These are phyloP conservation scores for Scartelaos histophorus DNA, from an alignment of 2,113 vertebrate species.

Conservation along the genomic window DNA sequence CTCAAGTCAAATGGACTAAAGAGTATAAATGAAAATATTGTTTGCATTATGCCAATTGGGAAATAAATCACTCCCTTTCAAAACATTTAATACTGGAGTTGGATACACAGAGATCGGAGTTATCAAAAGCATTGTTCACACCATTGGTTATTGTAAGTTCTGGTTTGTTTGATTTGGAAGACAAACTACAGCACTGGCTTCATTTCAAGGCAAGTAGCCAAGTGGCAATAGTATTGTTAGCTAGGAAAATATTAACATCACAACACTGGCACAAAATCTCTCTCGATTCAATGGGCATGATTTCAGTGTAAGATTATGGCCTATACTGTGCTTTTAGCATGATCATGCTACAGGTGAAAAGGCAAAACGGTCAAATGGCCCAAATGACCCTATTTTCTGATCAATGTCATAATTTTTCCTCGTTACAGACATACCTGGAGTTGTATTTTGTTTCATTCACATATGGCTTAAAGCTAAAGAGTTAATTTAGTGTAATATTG, in stretches of 20 bases:
- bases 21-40: constrained; percentile 17
- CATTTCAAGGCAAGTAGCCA: constrained; percentile 5
- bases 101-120: constrained; percentile 31
- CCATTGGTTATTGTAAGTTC: background rate
- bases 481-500: too few relatives aligned
- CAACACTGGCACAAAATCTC: background rate
- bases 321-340: background rate
- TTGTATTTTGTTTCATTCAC: too few relatives aligned
- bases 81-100: constrained; percentile 22
- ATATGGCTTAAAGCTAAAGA: too few relatives aligned
- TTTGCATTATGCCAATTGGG: constrained; percentile 15
- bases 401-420: too few relatives aligned
- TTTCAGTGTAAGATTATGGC: background rate
- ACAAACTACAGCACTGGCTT: background rate
- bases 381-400: background rate
- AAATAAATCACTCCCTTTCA: constrained; percentile 38
- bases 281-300: background rate
- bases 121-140: background rate
- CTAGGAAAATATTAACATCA: background rate
- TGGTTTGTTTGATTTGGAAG: constrained; percentile 7
- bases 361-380: background rate
- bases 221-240: background rate
- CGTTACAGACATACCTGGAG: too few relatives aligned
- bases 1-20: constrained; percentile 37
- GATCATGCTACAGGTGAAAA: background rate